phyloP scores from a whole-genome alignment of 2,888 invertebrate genomes.

The Bimastos eiseni region DNA sequence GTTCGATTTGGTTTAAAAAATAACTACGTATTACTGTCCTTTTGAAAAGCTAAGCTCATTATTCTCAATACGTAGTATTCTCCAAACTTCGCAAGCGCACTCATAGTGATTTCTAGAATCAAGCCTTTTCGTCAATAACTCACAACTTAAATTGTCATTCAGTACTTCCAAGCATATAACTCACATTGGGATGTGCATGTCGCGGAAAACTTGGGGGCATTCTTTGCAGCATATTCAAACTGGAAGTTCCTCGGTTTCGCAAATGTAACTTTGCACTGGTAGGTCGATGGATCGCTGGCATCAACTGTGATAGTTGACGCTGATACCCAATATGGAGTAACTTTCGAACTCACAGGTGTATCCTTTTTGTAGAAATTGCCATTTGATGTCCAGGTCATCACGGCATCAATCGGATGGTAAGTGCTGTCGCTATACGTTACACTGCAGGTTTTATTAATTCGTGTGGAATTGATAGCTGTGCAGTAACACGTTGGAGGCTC shows the following conservation, averaged over 20 bases:
- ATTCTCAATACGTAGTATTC: too few species aligned
- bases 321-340: neutral
- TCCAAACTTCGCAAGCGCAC: too few species aligned
- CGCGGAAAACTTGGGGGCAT: neutral
- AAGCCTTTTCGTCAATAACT: too few species aligned
- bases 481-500: too few species aligned
- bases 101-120: too few species aligned
- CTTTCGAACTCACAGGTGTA: neutral
- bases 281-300: neutral
- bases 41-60: too few species aligned
- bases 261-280: constrained; percentile 1
- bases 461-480: too few species aligned
- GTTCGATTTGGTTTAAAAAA: too few species aligned
- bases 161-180: too few species aligned
- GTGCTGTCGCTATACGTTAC: neutral
- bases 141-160: too few species aligned
- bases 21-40: too few species aligned
- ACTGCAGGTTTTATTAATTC: too few species aligned
- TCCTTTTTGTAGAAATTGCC: neutral
- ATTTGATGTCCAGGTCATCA: neutral
- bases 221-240: neutral
- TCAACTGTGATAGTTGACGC: neutral
- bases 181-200: neutral
- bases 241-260: neutral
- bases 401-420: neutral